Evolutionary conservation across 2,888 invertebrate genomes (phyloP).

Genomic region (Nomada lathburiana): DNA sequence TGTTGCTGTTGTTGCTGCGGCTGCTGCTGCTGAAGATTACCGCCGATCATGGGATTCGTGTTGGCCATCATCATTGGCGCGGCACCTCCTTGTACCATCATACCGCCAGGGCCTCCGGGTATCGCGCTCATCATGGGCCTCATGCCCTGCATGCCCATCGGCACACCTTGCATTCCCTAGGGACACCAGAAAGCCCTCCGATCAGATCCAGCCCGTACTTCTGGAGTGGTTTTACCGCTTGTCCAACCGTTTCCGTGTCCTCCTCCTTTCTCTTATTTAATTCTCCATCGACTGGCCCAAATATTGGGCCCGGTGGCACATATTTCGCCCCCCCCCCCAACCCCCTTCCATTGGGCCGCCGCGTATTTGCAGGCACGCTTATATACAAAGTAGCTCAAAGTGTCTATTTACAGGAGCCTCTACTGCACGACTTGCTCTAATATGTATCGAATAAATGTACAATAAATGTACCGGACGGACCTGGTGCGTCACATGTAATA

Average conservation of each 20-base stretch:
- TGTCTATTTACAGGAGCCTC: too few species aligned
- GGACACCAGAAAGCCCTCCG: slow-evolving; percentile 66
- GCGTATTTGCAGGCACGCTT: too few species aligned
- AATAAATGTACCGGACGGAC: too few species aligned
- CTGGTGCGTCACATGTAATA: too few species aligned
- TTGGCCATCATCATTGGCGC: slow-evolving; percentile 78
- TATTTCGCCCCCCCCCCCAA: too few species aligned
- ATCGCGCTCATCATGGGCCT: slow-evolving; percentile 81
- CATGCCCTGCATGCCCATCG: slow-evolving; percentile 80
- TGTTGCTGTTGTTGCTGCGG: slow-evolving; percentile 70
- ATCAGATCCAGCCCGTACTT: slow-evolving; percentile 43
- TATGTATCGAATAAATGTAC: too few species aligned
- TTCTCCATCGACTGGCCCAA: not conserved
- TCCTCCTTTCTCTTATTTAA: not conserved
- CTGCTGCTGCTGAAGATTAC: slow-evolving; percentile 72
- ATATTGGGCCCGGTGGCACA: too few species aligned
- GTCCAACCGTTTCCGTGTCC: slow-evolving; percentile 37
- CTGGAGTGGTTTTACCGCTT: slow-evolving; percentile 26
- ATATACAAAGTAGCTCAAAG: too few species aligned
- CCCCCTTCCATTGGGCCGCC: too few species aligned
- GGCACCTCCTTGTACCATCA: slow-evolving; percentile 76
- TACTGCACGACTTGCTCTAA: too few species aligned
- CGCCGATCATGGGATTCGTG: slow-evolving; percentile 77
- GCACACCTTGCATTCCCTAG: slow-evolving; percentile 81
- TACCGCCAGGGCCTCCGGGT: slow-evolving; percentile 77